Percentiles rank a stretch among this genome's conserved stretches.
Evolutionary conservation across 2,113 vertebrate genomes (phyloP).

Genomic region (Lethenteron reissneri): DNA sequence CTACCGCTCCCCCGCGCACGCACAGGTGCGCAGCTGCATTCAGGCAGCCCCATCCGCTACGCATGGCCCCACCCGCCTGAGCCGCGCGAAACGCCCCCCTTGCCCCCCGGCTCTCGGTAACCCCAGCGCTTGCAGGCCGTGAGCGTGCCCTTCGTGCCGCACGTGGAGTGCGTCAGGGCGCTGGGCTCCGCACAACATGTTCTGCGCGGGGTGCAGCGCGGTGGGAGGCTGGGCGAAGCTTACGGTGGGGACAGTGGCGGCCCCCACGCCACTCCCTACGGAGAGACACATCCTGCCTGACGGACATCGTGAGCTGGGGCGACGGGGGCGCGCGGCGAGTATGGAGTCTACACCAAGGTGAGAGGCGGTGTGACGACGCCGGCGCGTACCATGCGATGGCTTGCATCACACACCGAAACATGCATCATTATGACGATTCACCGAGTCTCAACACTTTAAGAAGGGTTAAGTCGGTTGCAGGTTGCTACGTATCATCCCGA

Average conservation of each 20-base stretch:
- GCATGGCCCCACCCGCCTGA: too few species aligned
- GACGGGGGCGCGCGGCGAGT: conserved; percentile 76
- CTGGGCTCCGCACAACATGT: conserved; percentile 43
- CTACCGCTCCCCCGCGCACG: too few species aligned
- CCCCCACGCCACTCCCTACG: conserved; percentile 35
- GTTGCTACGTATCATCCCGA: too few species aligned
- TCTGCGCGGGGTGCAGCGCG: conserved; percentile 41
- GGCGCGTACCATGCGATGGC: too few species aligned
- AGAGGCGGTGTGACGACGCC: too few species aligned
- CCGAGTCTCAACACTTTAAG: too few species aligned
- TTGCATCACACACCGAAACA: too few species aligned
- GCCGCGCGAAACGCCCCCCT: too few species aligned
- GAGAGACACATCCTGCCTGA: conserved; percentile 48
- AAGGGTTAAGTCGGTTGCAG: too few species aligned
- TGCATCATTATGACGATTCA: too few species aligned
- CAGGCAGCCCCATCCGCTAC: too few species aligned
- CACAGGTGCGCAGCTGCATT: too few species aligned
- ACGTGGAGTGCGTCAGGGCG: conserved; percentile 37
- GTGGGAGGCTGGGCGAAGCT: conserved; percentile 28
- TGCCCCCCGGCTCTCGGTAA: neutral
- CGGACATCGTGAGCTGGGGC: conserved; percentile 77
- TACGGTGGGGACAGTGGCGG: conserved; percentile 77
- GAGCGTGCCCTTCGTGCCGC: conserved; percentile 38
- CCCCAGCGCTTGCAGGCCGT: conserved; percentile 35
- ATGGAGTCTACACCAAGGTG: conserved; percentile 59